phyloP scores from a whole-genome alignment of 2,888 invertebrate species.

The Phengaris alcon region DNA sequence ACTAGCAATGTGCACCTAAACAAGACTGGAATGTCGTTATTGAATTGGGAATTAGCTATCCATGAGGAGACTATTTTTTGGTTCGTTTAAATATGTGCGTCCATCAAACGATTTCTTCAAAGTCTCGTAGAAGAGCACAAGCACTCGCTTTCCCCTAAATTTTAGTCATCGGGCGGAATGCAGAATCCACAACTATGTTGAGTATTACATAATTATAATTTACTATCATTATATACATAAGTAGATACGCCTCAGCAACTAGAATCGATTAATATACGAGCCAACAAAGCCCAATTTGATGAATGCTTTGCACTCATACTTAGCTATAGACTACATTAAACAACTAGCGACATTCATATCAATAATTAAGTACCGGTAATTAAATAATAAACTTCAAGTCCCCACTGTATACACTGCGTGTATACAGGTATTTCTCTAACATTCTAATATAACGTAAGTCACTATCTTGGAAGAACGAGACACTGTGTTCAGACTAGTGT shows the following conservation, averaged over 20 bases:
- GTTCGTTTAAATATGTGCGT: slow-evolving; percentile 8
- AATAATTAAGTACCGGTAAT: slow-evolving; percentile 63
- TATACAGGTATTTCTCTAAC: slow-evolving; percentile 48
- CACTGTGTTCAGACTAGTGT: slow-evolving; percentile 62
- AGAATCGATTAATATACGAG: slow-evolving; percentile 66
- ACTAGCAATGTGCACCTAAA: slow-evolving; percentile 59
- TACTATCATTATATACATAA: slow-evolving; percentile 74
- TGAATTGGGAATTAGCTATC: slow-evolving; percentile 69
- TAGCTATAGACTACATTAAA: slow-evolving; percentile 56
- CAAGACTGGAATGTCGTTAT: slow-evolving; percentile 78
- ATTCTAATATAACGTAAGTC: slow-evolving; percentile 52
- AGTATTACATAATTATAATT: slow-evolving; percentile 67
- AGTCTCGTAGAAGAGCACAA: slow-evolving; percentile 34
- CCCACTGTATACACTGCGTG: slow-evolving; percentile 66
- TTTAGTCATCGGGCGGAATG: slow-evolving; percentile 80
- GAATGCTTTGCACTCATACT: slow-evolving; percentile 55
- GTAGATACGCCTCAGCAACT: slow-evolving; percentile 70
- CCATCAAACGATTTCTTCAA: slow-evolving; percentile 29
- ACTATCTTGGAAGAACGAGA: slow-evolving; percentile 62
- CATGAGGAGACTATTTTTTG: slow-evolving; percentile 48
- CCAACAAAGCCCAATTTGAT: slow-evolving; percentile 54
- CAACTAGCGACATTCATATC: slow-evolving; percentile 69
- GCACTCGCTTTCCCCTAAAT: slow-evolving; percentile 67
- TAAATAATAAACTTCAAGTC: slow-evolving; percentile 42
- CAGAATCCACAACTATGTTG: slow-evolving; percentile 80